Evolutionary conservation across 1,140 invertebrate genomes (phyloP), one percentile per base, ranked within the genome.

Genomic region (Lucilia sericata): DNA sequence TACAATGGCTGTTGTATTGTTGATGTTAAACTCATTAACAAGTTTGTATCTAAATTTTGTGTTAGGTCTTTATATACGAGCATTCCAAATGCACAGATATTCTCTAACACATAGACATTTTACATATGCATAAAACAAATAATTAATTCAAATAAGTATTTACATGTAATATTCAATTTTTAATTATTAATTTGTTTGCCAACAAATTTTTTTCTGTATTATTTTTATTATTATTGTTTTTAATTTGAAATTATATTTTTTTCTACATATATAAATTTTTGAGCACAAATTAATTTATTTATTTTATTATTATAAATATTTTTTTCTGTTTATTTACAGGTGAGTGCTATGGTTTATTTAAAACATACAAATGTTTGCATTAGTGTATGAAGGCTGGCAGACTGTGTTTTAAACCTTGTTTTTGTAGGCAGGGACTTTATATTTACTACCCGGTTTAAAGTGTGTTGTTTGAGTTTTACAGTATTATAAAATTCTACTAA

Each of bases 1-100:
- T 21, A 5, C 19, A 4, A 5, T 70, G n/a, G 19, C 9, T 21
- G 65, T 12, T 70, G 25, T 30, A 30, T 30, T 30, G 19, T 70
- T 25, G 21, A 25, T 21, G 65, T 70, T 21, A 5, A 21, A n/a
- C 21, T 70, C 65, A 70, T 70, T 70, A 70, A 70, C 65, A 70
- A 21, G 19, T 70, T 70, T 25, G 65, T 70, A 70, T 70, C 65
- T 70, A 70, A 70, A 70, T 70, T n/a, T 49, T 70, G 55, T 70
- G 42, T 42, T 42, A 42, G 42, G 42, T 42, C 42, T 42, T 42
- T 42, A 42, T 42, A 42, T 42, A 42, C 10, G 42, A 42, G 7
- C 10, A 42, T 2, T 8, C 7, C 42, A 42, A 42, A 42, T 42
- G 42, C 42, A 42, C 10, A 42, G 5, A 42, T 10, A 42, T 42